Evolutionary conservation across 2,888 invertebrate genomes (phyloP).

Genomic region (Philaethria dido): DNA sequence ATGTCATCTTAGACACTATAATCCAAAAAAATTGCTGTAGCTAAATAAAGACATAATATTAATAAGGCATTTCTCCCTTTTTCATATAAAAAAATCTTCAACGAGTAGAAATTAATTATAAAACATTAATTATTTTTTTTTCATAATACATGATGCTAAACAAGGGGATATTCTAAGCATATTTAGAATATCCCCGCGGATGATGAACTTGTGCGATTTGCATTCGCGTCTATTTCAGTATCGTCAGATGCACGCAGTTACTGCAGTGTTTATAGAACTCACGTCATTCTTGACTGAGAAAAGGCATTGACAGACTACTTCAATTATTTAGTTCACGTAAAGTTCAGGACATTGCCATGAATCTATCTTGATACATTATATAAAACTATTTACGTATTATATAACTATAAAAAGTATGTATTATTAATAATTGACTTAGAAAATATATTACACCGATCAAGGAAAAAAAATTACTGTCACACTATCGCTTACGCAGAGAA

Average conservation of each 20-base stretch:
- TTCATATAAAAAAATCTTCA: too few species aligned
- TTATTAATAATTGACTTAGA: too few species aligned
- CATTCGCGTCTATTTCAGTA: slow-evolving; percentile 69
- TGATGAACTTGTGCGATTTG: slow-evolving; percentile 74
- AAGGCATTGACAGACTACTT: slow-evolving; percentile 13
- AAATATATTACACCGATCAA: too few species aligned
- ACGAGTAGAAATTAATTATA: not conserved
- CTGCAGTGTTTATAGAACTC: slow-evolving; percentile 40
- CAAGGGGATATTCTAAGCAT: slow-evolving; percentile 63
- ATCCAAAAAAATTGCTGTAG: too few species aligned
- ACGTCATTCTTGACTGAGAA: slow-evolving; percentile 34
- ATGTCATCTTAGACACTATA: too few species aligned
- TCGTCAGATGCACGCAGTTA: slow-evolving; percentile 39
- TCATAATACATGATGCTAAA: slow-evolving; percentile 30
- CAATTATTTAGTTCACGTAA: slow-evolving; percentile 21
- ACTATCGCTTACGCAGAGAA: too few species aligned
- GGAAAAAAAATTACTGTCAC: too few species aligned
- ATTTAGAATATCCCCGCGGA: slow-evolving; percentile 67
- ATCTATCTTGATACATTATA: not conserved
- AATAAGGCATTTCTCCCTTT: too few species aligned
- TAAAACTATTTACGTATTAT: too few species aligned
- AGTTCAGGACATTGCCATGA: not conserved
- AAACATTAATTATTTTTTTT: slow-evolving; percentile 4
- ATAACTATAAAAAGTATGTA: too few species aligned
- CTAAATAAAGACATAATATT: too few species aligned